A percentile compares a stretch with the other conserved stretches of the same genome.
Evolutionary conservation across 2,888 invertebrate species (phyloP).

Genomic region (Orchestes rusci): DNA sequence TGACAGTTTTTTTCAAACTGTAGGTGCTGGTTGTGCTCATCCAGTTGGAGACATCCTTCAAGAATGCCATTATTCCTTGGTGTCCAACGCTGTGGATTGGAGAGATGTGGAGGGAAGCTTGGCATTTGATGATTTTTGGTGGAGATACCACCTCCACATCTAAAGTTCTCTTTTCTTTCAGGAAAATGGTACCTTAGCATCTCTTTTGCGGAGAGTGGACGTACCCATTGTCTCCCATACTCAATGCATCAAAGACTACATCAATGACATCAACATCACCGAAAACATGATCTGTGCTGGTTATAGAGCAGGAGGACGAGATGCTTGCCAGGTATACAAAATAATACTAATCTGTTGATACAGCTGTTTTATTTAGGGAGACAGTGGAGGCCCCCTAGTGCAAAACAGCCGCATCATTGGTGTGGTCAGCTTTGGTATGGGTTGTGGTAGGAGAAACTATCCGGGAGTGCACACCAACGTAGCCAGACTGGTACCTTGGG

Average conservation of each 20-base stretch:
- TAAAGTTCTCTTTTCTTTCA: conserved; percentile 12
- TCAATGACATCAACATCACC: conserved; percentile 19
- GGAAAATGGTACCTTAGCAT: conserved; percentile 20
- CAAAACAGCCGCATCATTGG: conserved; percentile 18
- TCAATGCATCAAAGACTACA: conserved; percentile 9
- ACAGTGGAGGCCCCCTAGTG: conserved; percentile 21
- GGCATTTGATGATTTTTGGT: no score
- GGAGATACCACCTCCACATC: no score
- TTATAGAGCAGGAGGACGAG: conserved; percentile 26
- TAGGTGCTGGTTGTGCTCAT: no score
- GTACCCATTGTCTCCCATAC: conserved; percentile 11
- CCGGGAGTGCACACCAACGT: conserved; percentile 23
- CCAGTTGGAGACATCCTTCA: no score
- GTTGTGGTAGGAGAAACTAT: conserved; percentile 16
- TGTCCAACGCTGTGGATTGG: no score
- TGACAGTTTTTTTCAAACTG: no score
- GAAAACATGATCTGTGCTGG: conserved; percentile 31
- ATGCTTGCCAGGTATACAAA: conserved; percentile 32
- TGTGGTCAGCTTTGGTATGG: conserved; percentile 21
- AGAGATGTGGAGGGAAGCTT: no score
- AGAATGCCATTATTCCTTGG: no score
- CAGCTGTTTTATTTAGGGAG: conserved; percentile 19
- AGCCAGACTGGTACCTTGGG: conserved; percentile 13
- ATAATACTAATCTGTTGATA: no score
- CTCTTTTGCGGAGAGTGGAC: conserved; percentile 17